Evolutionary conservation across 2,113 vertebrate species (phyloP), one percentile per base, ranked within the genome.

Genomic region (Neolamprologus toae): DNA sequence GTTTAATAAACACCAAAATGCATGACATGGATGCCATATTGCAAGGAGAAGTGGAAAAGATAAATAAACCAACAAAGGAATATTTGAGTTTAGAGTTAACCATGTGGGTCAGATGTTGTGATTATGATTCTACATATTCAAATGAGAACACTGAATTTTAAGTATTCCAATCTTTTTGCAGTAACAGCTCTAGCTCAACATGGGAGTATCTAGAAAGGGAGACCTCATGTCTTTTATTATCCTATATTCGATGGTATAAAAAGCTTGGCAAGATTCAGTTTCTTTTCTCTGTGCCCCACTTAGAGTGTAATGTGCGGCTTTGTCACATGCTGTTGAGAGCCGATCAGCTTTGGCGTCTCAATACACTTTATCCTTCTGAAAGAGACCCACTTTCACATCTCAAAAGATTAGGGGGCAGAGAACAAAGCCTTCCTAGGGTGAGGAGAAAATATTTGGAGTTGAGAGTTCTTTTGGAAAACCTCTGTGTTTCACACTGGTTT

Each of bases 331-430:
- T 87, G 91, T 87, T 40, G 84, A 93, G 91, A 88, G 92, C 90
- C 85, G 92, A 94, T 94, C 93, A 95, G 95, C 94, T 94, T 95
- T 94, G 88, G 91, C 83, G 92, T 90, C 90, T 94, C 88, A 89
- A 90, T 92, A 89, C 88, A 92, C 88, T 94, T 92, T 84, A 94
- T 95, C 92, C 92, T 85, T 51, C 23, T 76, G 87, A 93, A 92
- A 93, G 88, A 92, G 89, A 92, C 92, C 90, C 92, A 93, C 88
- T 92, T 96, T 92, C 91, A 84, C 87, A 92, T 94, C 92, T 94
- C 91, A 88, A 91, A 94, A 93, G 93, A 95, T 95, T 93, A 94
- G 82, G 82, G 83, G 82, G 21, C 86, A 91, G 91, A 93, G 92
- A 95, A 94, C 94, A 95, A 96, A 95, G 94, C 89, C 86, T 92